Percentiles rank a stretch among this genome's conserved stretches.
phyloP scores from a whole-genome alignment of 2,888 invertebrate genomes.

The Epirrhoe tristata region DNA sequence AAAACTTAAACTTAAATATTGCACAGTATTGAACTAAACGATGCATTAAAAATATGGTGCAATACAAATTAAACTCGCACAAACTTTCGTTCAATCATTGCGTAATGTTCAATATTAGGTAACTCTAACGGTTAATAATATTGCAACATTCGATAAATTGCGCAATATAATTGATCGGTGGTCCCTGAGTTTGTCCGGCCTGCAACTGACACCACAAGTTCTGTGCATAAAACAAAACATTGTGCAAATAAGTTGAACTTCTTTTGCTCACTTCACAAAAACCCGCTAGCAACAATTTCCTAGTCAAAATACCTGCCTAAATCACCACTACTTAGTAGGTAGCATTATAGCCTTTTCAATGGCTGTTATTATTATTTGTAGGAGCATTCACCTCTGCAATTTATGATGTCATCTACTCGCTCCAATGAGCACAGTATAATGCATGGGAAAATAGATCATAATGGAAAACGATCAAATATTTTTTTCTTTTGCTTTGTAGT shows the following conservation, averaged over 20 bases:
- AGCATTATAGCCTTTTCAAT: conserved; percentile 19
- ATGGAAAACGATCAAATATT: conserved; percentile 20
- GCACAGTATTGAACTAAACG: no score
- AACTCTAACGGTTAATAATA: no score
- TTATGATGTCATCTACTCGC: conserved; percentile 30
- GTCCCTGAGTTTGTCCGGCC: no score
- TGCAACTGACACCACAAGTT: no score
- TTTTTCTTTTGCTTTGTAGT: conserved; percentile 1
- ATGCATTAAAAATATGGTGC: no score
- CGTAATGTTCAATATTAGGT: no score
- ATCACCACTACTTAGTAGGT: conserved; percentile 14
- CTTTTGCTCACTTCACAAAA: conserved; percentile 9
- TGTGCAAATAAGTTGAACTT: conserved; percentile 2
- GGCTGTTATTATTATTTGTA: conserved; percentile 24
- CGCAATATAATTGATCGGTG: no score
- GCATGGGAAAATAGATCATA: conserved; percentile 26
- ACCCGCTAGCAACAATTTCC: conserved; percentile 16
- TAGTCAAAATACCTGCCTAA: conserved; percentile 16
- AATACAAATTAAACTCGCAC: no score
- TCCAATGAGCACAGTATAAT: conserved; percentile 17
- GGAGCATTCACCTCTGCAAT: conserved; percentile 29
- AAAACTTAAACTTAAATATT: no score
- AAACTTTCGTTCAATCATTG: no score
- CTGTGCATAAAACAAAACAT: no score
- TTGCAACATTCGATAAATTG: no score